Conservation (phyloP, 2,888 invertebrate species). For the Zelleria hepariella region DNA sequence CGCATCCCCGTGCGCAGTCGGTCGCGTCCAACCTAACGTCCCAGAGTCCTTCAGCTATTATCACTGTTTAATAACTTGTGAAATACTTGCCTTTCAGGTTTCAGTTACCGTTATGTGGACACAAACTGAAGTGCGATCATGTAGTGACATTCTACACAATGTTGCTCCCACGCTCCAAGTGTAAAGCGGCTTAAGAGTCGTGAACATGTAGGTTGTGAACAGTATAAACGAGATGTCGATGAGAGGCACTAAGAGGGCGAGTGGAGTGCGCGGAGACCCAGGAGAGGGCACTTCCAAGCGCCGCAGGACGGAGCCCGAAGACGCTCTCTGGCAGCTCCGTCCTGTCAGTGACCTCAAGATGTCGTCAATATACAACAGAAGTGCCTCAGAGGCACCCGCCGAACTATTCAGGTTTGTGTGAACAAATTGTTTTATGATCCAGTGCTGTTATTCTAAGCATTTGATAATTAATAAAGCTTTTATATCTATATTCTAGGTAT, state of each 20-base stretch:
- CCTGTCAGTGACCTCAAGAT: constrained; percentile 89
- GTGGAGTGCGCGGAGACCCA: constrained; percentile 42
- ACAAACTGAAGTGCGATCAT: constrained; percentile 55
- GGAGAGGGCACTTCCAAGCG: constrained; percentile 59
- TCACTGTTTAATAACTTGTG: neutral
- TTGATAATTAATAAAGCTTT: neutral
- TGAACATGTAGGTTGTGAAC: constrained; percentile 67
- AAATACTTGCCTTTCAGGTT: constrained; percentile 35
- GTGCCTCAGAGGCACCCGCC: constrained; percentile 85
- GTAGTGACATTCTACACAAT: constrained; percentile 66
- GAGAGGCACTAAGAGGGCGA: constrained; percentile 64
- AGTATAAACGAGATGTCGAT: constrained; percentile 54
- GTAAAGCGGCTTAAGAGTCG: constrained; percentile 54
- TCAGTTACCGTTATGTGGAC: constrained; percentile 25
- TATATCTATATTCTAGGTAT: neutral
- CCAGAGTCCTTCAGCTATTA: neutral
- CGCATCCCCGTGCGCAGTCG: neutral
- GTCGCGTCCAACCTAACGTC: neutral
- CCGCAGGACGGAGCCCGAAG: constrained; percentile 59
- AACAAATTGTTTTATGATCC: neutral
- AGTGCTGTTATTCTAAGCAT: neutral
- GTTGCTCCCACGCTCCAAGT: constrained; percentile 64
- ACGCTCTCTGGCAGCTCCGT: constrained; percentile 82
- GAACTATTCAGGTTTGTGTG: constrained; percentile 79
- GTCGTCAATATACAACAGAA: constrained; percentile 89